Evolutionary conservation across 2,797 vertebrate genomes (phyloP), one percentile per base, ranked within the genome.

Genomic region (Luscinia luscinia): DNA sequence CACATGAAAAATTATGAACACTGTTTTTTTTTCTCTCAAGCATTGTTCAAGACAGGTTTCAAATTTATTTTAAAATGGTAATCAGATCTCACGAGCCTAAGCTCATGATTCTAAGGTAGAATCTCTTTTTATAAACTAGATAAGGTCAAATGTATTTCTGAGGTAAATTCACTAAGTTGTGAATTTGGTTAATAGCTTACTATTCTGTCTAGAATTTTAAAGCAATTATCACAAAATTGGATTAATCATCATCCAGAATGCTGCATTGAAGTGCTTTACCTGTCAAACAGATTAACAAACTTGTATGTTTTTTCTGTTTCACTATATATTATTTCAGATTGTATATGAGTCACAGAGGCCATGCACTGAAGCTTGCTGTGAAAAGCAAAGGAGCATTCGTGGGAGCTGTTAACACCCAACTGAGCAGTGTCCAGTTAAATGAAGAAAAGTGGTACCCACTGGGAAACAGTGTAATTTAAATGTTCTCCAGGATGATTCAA

Each of bases 301-400:
- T 24, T 19, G 0, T 59, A 3, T 62, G 1, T 2, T 38, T 84
- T 55, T 74, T 73, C 54, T 40, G 15, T 46, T 87, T 75, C 51
- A 85, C 69, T 59, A 3, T 59, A 4, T 76, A 9, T 70, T 30
- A 15, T 96, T 96, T 88, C 96, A 99, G 98, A 95, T 99, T 85
- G 97, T 98, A 11, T 98, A 98, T 84, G 77, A 70, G 97, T 99
- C 67, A 82, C 83, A 1, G 93, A 97, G 98, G 98, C 89, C 97
- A 24, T 41, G 82, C 98, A 54, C 97, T 99, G 96, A 98, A 98
- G 93, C 97, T 99, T 36, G 97, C 97, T 5, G 98, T 99, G 90
- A 98, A 98, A 95, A 99, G 98, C 96, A 98, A 96, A 96, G 98
- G 97, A 83, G 62, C 81, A 1, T 98, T 98, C 46, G 94, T 99